Evolutionary conservation across 1,140 invertebrate species (phyloP), one percentile per base, ranked within the genome.

Genomic region (Agraylea sexmaculata): DNA sequence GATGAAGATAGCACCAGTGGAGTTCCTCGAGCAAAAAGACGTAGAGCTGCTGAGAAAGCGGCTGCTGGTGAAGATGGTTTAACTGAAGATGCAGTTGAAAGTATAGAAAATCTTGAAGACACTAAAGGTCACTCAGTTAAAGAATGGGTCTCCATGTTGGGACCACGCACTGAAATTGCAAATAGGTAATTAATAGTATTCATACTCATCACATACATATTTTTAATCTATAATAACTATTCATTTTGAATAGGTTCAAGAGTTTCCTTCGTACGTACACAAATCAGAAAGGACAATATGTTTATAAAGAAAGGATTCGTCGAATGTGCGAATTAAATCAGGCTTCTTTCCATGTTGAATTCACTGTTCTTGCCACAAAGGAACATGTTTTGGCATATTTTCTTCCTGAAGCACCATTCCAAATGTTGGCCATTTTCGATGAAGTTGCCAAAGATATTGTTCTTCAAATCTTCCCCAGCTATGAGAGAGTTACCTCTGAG

Each of bases 61-160:
- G 63, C 65, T 1, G 54, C 54, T 10, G 64, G 61, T 1, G 78
- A 83, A 13, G 78, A 82, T 34, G 89, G 87, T 20, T 79, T 80
- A 45, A 67, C 77, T 18, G 77, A 78, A 45, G 73, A 75, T 35
- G 87, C 92, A 54, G 82, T 95, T 39, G 93, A 98, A 66, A 93
- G 89, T 25, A 94, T 98, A 51, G 94, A 99, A 57, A 98, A 98
- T 65, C 66, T 99, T 6, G 94, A 99, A 63, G 94, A 99, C 54
- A 87, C 83, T 0, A 91, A 92, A 59, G 89, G 89, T 4, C 79
- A 94, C 53, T 74, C 81, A 2, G 80, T 90, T 0, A 81, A 87
- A 51, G 93, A 99, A 54, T 98, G 95, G 91, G 91, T 98, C 1
- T 77, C 81, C 35, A 91, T 96, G 86, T 64, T 94, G 32, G 93